These are phyloP conservation scores for Zeuzera pyrina DNA, from an alignment of 2,888 invertebrate species.

Conservation along the genomic window DNA sequence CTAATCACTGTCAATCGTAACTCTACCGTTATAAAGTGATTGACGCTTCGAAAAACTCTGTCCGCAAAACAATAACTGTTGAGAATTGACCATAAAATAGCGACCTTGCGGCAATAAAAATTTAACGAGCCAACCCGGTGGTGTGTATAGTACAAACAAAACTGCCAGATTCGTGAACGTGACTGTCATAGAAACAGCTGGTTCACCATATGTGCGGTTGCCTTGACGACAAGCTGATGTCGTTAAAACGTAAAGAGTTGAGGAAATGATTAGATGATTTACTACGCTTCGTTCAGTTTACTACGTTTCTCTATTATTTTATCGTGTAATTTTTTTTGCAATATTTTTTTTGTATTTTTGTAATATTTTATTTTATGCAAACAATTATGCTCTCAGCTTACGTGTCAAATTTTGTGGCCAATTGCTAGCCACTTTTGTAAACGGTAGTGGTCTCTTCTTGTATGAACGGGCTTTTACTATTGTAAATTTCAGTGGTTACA, in stretches of 20 bases:
- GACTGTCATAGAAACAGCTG: conserved; percentile 69
- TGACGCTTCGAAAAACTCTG: conserved; percentile 57
- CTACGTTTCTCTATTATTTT: no score
- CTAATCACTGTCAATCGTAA: conserved; percentile 66
- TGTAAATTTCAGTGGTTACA: no score
- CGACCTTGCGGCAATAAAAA: conserved; percentile 74
- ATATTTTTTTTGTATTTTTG: no score
- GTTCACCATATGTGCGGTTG: conserved; percentile 39
- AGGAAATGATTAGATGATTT: background rate
- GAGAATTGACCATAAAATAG: conserved; percentile 72
- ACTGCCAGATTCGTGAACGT: conserved; percentile 57
- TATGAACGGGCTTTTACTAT: no score
- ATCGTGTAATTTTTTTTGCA: no score
- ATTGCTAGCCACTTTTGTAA: no score
- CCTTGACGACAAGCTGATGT: conserved; percentile 19
- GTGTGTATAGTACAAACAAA: conserved; percentile 49
- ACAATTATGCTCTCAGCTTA: no score
- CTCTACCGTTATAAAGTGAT: conserved; percentile 48
- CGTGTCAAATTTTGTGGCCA: no score
- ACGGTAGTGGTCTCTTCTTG: no score
- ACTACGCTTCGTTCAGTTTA: no score
- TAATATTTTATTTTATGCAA: no score
- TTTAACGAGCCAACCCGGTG: conserved; percentile 65
- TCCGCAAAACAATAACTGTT: conserved; percentile 67
- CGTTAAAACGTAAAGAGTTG: conserved; percentile 4